A percentile compares a stretch with the other conserved stretches of the same genome.
Conservation (phyloP, 2,113 vertebrate genomes). For the Pyxicephalus adspersus region DNA sequence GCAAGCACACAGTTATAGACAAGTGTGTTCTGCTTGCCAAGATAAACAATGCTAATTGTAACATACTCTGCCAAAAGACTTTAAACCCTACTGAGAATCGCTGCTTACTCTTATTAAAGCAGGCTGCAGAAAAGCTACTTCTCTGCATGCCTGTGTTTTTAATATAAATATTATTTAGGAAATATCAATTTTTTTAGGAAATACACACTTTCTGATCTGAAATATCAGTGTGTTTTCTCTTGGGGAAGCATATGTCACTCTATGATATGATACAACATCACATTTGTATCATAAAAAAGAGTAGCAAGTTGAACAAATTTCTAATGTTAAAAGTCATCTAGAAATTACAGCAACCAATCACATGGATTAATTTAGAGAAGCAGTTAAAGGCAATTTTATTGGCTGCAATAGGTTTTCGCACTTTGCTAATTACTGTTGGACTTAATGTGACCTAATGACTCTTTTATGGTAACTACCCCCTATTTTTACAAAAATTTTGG, state of each 20-base stretch:
- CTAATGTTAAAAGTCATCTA: too few relatives aligned
- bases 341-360: too few relatives aligned
- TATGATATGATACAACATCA: too few relatives aligned
- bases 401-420: too few relatives aligned
- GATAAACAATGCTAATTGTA: conserved; percentile 34
- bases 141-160: not conserved
- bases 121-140: not conserved
- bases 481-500: too few relatives aligned
- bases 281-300: not conserved
- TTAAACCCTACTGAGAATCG: conserved; percentile 27
- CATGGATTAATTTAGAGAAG: too few relatives aligned
- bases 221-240: conserved; percentile 17
- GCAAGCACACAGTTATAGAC: conserved; percentile 43
- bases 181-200: not conserved
- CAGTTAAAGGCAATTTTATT: too few relatives aligned
- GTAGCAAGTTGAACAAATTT: too few relatives aligned
- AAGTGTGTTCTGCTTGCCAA: conserved; percentile 32
- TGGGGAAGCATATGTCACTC: not conserved
- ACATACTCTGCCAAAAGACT: not conserved
- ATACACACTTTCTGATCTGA: conserved; percentile 11
- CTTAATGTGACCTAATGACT: too few relatives aligned
- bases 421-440: too few relatives aligned
- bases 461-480: too few relatives aligned
- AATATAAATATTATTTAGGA: conserved; percentile 10
- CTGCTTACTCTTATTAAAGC: conserved; percentile 28